Evolutionary conservation across 1,140 invertebrate species (phyloP), one percentile per base, ranked within the genome.

Genomic region (Saxidomus purpurata): DNA sequence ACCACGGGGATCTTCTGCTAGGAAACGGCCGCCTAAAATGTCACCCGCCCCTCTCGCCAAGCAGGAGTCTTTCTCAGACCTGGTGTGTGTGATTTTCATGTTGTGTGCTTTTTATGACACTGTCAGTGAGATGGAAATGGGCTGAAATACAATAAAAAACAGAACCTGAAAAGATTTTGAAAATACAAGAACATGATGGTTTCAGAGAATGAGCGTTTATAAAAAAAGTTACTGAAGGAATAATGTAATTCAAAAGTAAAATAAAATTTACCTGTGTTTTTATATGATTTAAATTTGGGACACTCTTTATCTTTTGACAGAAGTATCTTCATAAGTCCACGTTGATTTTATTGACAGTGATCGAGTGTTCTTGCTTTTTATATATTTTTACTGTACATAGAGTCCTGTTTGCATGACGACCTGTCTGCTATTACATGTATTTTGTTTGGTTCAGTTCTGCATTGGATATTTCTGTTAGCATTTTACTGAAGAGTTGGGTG

Each of bases 51-150:
- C 95, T 47, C 91, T 95, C 36, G 95, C 94, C 63, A 94, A 94
- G 86, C 95, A 95, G 89, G 95, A 95, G 89, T 95, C 95, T 6
- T 94, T 95, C 88, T 94, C 94, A 43, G 95, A 95, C 91, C 77
- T 93, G 94, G 94, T 94, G 91, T 83, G 80, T 90, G 19, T 59
- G 15, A 76, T 77, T 76, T 59, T 77, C 36, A 67, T 59, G 28
- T 81, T 71, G 47, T 79, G 28, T 77, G 69, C 36, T 38, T 61
- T 15, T 59, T 38, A 79, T 36, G 36, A 52, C 22, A 36, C 28
- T 52, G 43, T 79, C 17, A 9, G 4, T 79, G n/a, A 55, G 19
- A 71, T 71, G 67, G 38, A 71, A 9, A 28, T 40, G 11, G 61
- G 6, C n/a, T 25, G n/a, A n/a, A n/a, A n/a, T n/a, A n/a, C n/a